Conservation (phyloP, 1,140 invertebrate species). For the Manduca sexta region DNA sequence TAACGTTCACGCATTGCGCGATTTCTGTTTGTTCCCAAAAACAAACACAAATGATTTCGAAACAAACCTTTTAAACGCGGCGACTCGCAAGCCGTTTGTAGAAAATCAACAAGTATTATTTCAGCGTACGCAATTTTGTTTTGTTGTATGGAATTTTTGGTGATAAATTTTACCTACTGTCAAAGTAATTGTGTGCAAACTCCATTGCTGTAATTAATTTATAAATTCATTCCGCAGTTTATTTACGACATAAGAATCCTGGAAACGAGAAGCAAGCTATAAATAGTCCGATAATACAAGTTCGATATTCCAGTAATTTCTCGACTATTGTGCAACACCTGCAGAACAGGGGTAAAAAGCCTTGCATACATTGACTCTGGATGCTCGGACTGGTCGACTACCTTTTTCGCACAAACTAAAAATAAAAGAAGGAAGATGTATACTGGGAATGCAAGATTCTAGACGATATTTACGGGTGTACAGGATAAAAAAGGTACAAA, state of each 20-base stretch:
- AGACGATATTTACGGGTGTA: constrained; percentile 36
- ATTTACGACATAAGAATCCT: background rate
- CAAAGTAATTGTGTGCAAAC: background rate
- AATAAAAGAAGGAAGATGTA: constrained; percentile 62
- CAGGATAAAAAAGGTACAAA: constrained; percentile 50
- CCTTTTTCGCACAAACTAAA: constrained; percentile 61
- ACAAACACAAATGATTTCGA: constrained; percentile 28
- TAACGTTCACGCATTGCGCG: constrained; percentile 17
- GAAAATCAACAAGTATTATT: background rate
- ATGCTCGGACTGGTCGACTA: constrained; percentile 41
- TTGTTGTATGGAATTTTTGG: background rate
- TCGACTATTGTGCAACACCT: constrained; percentile 67
- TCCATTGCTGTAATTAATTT: background rate
- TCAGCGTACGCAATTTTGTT: background rate
- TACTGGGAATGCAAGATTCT: constrained; percentile 49
- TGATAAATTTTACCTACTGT: background rate
- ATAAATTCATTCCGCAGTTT: background rate
- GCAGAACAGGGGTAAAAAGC: constrained; percentile 50
- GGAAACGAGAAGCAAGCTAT: constrained; percentile 17
- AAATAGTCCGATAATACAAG: constrained; percentile 42
- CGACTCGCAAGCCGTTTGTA: constrained; percentile 1
- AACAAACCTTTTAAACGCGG: constrained; percentile 34
- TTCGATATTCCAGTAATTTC: constrained; percentile 52
- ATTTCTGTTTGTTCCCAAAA: constrained; percentile 26
- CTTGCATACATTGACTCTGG: constrained; percentile 56